Conservation (phyloP, 2,113 vertebrate genomes). For the Xenus cinereus region DNA sequence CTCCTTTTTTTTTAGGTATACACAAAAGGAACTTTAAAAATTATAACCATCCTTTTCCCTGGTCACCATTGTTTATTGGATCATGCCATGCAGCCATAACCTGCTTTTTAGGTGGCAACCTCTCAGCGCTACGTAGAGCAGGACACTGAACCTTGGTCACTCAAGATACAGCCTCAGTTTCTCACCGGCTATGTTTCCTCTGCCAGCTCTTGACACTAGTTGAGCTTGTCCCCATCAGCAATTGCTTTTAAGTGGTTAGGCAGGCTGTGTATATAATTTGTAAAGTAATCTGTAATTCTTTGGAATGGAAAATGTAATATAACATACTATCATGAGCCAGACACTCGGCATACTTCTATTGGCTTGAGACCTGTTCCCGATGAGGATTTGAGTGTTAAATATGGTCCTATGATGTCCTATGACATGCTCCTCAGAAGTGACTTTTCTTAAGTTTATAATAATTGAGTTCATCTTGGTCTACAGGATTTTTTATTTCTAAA, state of each 20-base stretch:
- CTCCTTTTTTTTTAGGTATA: not conserved
- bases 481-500: not conserved
- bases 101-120: not conserved
- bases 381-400: not conserved
- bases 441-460: not conserved
- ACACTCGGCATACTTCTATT: not conserved
- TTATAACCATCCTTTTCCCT: not conserved
- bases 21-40: not conserved
- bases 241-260: conserved; percentile 1
- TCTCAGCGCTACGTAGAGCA: not conserved
- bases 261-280: not conserved
- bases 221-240: not conserved
- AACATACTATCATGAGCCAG: not conserved
- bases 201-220: not conserved
- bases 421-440: not conserved
- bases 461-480: not conserved
- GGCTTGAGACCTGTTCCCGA: not conserved
- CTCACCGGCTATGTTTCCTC: not conserved
- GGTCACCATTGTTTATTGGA: not conserved
- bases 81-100: not conserved
- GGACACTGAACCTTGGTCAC: not conserved
- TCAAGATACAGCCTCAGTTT: not conserved
- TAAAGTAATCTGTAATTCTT: conserved; percentile 17
- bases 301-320: not conserved
- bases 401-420: not conserved